Base-by-base conservation (phyloP, 2,113 vertebrate genomes). In the Neotoma lepida region DNA sequence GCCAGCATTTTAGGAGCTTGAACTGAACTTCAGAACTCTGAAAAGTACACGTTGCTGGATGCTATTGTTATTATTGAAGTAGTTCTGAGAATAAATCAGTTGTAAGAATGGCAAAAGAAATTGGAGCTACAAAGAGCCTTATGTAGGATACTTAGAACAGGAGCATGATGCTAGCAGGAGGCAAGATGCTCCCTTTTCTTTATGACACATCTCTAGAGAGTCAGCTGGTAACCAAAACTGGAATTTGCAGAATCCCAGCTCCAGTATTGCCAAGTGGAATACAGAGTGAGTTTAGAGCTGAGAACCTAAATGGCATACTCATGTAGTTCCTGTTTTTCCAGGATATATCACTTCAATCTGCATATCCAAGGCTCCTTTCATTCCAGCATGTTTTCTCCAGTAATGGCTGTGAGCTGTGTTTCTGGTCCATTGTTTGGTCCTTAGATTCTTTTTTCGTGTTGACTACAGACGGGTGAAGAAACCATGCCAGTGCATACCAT, bases 331-430 rank as follows among this genome's bases (percentile, higher is more conserved):
- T 81, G 12, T 80, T 89, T 86, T 89, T 93, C 70, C 56, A 51
- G 30, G 14, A 13, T 87, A 71, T 49, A 9, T 17, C 33, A 91
- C 76, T 85, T 58, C 8, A 22, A 46, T 81, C 49, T 84, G 9
- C 49, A 87, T 68, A 89, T n/a, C 39, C 46, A 89, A 89, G 35
- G 10, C 56, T 86, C 30, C 49, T 73, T 63, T 63, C 44, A 93
- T 78, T 71, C 88, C 61, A 58, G 70, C 49, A 81, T 70, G 22
- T 84, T 96, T 77, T 91, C 84, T 95, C 82, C n/a, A 22, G 28
- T 35, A 22, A 61, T 24, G 68, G 18, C 17, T 74, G 28, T 88
- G 33, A 85, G 63, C 73, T 89, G 28, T 14, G 15, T 93, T 24
- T 89, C 6, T 90, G 41, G 86, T 93, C 24, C 22, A 77, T 26